Percentiles rank a stretch among this genome's conserved stretches.
Conservation (phyloP, 1,140 invertebrate genomes). For the Brachionus asplanchnoidis region DNA sequence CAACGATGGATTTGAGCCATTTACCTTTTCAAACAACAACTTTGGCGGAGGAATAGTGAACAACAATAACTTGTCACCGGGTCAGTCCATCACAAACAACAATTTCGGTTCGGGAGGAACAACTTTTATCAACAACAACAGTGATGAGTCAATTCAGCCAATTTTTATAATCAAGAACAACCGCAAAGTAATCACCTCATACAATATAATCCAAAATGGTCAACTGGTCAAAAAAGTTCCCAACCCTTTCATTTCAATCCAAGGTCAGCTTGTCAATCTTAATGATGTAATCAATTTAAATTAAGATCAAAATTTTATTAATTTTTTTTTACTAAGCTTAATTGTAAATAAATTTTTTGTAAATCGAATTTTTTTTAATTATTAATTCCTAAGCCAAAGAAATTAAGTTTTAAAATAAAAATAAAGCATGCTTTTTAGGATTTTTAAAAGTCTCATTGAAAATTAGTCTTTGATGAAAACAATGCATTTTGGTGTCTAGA, state of each 20-base stretch:
- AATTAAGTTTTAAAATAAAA: no score
- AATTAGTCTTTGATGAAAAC: no score
- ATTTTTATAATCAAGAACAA: neutral
- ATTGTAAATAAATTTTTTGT: neutral
- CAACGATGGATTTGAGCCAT: neutral
- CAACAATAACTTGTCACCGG: slow-evolving; percentile 7
- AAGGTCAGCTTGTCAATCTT: neutral
- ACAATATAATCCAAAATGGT: neutral
- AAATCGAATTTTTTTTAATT: neutral
- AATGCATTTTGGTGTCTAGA: no score
- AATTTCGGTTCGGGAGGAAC: neutral
- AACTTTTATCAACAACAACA: slow-evolving; percentile 30
- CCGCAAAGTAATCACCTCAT: neutral
- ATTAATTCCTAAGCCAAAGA: no score
- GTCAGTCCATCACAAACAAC: slow-evolving; percentile 27
- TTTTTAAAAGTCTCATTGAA: no score
- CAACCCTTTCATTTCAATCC: neutral
- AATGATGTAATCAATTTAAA: slow-evolving; percentile 23
- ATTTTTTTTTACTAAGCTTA: neutral
- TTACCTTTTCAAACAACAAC: slow-evolving; percentile 30
- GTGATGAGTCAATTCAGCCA: neutral
- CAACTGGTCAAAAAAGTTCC: neutral
- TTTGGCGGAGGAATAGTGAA: slow-evolving; percentile 19
- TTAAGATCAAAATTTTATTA: neutral
- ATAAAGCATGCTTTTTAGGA: no score